Evolutionary conservation across 2,113 vertebrate species (phyloP).

Genomic region (Spea bombifrons): DNA sequence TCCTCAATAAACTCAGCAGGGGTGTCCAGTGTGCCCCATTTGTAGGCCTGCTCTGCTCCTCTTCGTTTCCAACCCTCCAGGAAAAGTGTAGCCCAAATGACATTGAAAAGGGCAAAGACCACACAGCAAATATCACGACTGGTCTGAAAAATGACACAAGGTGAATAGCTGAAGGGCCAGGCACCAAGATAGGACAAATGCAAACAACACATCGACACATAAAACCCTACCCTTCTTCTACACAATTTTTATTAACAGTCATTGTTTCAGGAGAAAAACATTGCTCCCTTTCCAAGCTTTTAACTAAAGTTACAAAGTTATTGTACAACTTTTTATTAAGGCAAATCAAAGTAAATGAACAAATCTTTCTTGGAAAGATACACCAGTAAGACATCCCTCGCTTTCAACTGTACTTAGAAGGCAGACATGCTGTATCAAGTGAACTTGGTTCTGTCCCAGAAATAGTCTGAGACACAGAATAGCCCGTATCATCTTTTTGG

Average conservation of each 20-base stretch:
- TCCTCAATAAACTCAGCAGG: conserved; percentile 87
- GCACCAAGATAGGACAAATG: no score
- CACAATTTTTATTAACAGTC: no score
- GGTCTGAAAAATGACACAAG: conserved; percentile 66
- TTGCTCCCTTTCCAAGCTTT: no score
- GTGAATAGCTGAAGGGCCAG: not conserved
- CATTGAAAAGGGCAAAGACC: conserved; percentile 94
- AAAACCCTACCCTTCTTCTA: no score
- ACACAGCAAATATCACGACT: conserved; percentile 95
- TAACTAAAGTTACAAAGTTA: no score
- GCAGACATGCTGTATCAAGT: not conserved
- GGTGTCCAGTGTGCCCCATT: conserved; percentile 90
- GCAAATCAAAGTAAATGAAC: no score
- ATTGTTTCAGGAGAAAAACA: no score
- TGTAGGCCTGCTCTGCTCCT: conserved; percentile 91
- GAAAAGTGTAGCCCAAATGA: conserved; percentile 94
- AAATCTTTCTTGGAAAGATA: no score
- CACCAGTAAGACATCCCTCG: no score
- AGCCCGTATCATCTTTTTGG: not conserved
- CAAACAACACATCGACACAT: no score
- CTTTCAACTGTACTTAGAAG: not conserved
- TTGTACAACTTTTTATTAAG: no score
- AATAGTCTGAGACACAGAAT: not conserved
- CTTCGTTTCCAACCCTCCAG: conserved; percentile 95
- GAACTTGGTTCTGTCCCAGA: not conserved